These are phyloP conservation scores for Tyto alba DNA, from an alignment of 2,113 vertebrate species.

Conservation along the genomic window DNA sequence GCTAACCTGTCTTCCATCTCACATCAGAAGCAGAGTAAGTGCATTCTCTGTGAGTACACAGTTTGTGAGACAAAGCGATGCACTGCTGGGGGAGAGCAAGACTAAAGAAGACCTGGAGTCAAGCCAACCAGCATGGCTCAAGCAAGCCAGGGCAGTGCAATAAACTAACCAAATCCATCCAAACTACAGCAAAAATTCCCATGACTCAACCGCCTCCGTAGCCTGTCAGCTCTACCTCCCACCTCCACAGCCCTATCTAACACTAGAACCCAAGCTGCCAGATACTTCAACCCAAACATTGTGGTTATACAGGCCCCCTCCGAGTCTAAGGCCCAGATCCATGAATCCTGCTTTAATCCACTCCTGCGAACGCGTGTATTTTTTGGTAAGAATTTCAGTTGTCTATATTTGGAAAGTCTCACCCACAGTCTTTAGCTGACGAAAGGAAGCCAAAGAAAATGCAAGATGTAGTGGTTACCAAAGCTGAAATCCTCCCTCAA, in stretches of 20 bases:
- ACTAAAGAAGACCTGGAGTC: background rate
- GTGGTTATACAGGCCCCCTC: background rate
- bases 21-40: background rate
- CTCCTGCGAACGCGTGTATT: constrained; percentile 12
- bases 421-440: constrained; percentile 24
- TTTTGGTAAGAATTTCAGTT: constrained; percentile 34
- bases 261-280: background rate
- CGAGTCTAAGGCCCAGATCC: background rate
- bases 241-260: background rate
- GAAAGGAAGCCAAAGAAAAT: constrained; percentile 44
- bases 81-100: background rate
- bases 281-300: constrained; percentile 2
- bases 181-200: constrained; percentile 32
- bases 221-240: constrained; percentile 24
- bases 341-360: constrained; percentile 23
- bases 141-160: background rate
- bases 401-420: constrained; percentile 49
- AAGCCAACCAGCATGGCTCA: background rate
- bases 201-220: constrained; percentile 9
- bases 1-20: background rate
- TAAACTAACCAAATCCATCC: constrained; percentile 51
- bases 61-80: constrained; percentile 4
- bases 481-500: background rate
- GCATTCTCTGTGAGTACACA: background rate
- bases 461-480: constrained; percentile 11